Conservation (phyloP, 1,140 invertebrate genomes). For the Ridgeia piscesae region DNA sequence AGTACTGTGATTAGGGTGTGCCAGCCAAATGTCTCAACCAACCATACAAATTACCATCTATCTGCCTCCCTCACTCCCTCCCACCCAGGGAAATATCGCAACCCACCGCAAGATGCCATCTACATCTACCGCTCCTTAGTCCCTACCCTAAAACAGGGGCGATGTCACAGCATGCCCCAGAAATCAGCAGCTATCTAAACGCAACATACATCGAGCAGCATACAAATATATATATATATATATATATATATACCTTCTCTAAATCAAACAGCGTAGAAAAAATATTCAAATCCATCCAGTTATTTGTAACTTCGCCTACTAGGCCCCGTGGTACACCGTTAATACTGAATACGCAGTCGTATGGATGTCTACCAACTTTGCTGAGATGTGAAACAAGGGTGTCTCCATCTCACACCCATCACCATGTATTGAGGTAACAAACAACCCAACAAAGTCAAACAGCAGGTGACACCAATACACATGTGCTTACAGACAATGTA, state of each 20-base stretch:
- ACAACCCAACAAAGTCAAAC: not conserved
- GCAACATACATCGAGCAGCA: not conserved
- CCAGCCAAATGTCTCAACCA: not conserved
- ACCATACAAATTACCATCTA: not conserved
- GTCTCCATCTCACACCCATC: not conserved
- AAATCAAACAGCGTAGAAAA: not conserved
- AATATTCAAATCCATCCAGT: not conserved
- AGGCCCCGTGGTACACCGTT: not conserved
- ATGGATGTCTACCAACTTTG: not conserved
- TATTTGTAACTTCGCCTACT: not conserved
- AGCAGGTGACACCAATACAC: not conserved
- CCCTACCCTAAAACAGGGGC: not conserved
- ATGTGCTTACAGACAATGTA: not conserved
- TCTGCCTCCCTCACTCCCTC: too few species aligned
- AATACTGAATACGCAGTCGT: not conserved
- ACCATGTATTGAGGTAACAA: not conserved
- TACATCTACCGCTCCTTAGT: not conserved
- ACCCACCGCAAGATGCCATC: not conserved
- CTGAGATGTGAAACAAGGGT: not conserved
- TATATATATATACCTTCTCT: constrained; percentile 1
- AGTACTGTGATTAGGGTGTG: not conserved
- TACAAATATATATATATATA: not conserved
- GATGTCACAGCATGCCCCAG: not conserved
- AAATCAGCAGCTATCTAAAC: too few species aligned
- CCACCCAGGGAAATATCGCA: too few species aligned